Conservation (phyloP, 2,113 vertebrate genomes). For the Tichodroma muraria region DNA sequence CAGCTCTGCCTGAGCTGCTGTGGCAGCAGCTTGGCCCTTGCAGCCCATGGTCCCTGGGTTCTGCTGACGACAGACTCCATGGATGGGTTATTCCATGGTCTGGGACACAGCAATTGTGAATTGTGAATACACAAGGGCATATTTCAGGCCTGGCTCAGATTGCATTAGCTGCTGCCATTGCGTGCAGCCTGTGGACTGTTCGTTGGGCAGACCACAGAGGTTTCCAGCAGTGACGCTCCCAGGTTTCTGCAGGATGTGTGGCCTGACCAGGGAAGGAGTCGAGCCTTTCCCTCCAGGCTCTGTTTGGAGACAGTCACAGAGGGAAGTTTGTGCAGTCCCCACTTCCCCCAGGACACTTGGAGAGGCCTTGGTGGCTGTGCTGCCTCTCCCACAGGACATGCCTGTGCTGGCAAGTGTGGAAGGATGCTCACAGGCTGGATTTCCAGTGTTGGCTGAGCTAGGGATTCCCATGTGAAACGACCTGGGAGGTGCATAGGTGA, state of each 20-base stretch:
- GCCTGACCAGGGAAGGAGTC: not conserved
- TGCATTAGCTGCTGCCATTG: not conserved
- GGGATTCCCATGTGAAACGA: not conserved
- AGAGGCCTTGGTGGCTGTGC: not conserved
- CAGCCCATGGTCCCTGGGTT: not conserved
- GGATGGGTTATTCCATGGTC: not conserved
- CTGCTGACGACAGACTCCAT: accelerated
- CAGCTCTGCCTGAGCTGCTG: not conserved
- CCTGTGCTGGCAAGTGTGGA: not conserved
- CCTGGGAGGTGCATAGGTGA: too few species aligned
- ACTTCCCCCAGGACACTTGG: not conserved
- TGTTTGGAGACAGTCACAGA: not conserved
- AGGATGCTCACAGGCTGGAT: not conserved
- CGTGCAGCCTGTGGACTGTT: not conserved
- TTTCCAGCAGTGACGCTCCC: not conserved
- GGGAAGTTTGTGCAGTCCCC: not conserved
- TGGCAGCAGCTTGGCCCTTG: not conserved
- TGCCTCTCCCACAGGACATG: not conserved
- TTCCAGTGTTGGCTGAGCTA: accelerated
- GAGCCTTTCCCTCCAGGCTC: not conserved
- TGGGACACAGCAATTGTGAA: not conserved
- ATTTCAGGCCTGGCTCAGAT: not conserved
- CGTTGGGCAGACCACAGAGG: accelerated
- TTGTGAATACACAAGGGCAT: too few species aligned
- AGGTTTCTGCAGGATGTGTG: not conserved